Conservation (phyloP, 1,140 invertebrate species). For the Zaprionus gabonicus region DNA sequence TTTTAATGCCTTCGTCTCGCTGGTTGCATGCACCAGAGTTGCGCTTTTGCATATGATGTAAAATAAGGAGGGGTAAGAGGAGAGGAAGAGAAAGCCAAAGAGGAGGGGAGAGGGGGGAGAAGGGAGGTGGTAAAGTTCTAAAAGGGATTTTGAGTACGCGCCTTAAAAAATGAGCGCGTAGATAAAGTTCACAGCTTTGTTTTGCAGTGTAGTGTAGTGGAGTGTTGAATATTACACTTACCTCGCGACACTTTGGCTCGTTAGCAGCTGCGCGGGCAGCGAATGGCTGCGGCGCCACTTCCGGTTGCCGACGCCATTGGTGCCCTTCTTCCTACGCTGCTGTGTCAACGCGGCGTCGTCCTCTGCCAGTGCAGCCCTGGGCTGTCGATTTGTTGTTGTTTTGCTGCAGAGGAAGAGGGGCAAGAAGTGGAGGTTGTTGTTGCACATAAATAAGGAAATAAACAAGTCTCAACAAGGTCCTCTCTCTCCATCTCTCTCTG, state of each 20-base stretch:
- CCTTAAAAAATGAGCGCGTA: slow-evolving; percentile 4
- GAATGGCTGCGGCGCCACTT: slow-evolving; percentile 35
- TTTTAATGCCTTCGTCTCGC: slow-evolving; percentile 17
- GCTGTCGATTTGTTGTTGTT: slow-evolving; percentile 19
- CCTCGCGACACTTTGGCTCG: slow-evolving; percentile 13
- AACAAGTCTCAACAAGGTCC: background rate
- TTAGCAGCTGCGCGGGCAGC: slow-evolving; percentile 24
- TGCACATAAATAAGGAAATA: slow-evolving; percentile 6
- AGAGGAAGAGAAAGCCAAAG: background rate
- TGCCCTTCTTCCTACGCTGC: slow-evolving; percentile 8
- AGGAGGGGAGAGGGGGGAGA: background rate
- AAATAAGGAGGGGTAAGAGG: background rate
- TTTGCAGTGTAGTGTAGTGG: background rate
- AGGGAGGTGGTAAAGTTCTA: background rate
- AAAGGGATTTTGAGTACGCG: slow-evolving; percentile 20
- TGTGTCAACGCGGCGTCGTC: slow-evolving; percentile 16
- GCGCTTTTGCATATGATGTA: slow-evolving; percentile 18
- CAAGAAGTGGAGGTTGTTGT: background rate
- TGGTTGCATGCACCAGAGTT: background rate
- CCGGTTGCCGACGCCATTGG: slow-evolving; percentile 13
- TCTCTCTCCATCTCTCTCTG: background rate
- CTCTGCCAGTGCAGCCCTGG: slow-evolving; percentile 1
- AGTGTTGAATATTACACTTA: slow-evolving; percentile 14
- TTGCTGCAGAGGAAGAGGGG: background rate
- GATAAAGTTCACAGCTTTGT: background rate